Evolutionary conservation across 2,888 invertebrate genomes (phyloP).

Genomic region (Idaea aversata): DNA sequence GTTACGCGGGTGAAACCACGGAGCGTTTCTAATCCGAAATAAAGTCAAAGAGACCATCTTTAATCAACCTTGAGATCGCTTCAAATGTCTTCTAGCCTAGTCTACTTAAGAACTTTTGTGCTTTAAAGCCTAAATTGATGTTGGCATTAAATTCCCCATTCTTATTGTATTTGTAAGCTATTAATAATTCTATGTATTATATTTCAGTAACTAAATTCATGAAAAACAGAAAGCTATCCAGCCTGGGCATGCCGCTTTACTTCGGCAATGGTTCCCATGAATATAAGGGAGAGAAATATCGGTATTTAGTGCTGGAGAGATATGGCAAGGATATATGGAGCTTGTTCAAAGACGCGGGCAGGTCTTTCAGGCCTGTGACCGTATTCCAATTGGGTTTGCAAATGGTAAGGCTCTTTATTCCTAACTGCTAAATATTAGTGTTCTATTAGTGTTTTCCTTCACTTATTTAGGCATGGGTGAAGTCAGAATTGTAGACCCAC

Average conservation of each 20-base stretch:
- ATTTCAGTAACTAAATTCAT: constrained; percentile 86
- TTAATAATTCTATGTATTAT: neutral
- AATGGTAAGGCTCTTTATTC: constrained; percentile 79
- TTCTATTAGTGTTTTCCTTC: neutral
- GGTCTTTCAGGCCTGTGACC: constrained; percentile 84
- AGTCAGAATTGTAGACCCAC: no score
- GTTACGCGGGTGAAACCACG: no score
- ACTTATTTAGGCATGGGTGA: neutral
- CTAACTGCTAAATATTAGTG: neutral
- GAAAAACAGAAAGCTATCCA: constrained; percentile 83
- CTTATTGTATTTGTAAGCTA: no score
- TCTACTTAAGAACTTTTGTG: no score
- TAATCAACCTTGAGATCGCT: no score
- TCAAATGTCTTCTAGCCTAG: neutral
- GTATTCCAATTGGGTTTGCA: constrained; percentile 91
- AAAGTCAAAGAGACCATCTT: no score
- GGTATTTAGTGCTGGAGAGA: constrained; percentile 94
- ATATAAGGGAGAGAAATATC: constrained; percentile 86
- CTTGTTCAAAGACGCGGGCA: constrained; percentile 84
- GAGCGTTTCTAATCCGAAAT: no score
- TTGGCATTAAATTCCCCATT: no score
- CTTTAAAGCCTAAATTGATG: no score
- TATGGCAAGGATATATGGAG: constrained; percentile 93
- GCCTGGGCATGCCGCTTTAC: constrained; percentile 91
- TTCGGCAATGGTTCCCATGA: constrained; percentile 92